Evolutionary conservation across 2,797 vertebrate genomes (phyloP).

Genomic region (Pantherophis vulpinus): DNA sequence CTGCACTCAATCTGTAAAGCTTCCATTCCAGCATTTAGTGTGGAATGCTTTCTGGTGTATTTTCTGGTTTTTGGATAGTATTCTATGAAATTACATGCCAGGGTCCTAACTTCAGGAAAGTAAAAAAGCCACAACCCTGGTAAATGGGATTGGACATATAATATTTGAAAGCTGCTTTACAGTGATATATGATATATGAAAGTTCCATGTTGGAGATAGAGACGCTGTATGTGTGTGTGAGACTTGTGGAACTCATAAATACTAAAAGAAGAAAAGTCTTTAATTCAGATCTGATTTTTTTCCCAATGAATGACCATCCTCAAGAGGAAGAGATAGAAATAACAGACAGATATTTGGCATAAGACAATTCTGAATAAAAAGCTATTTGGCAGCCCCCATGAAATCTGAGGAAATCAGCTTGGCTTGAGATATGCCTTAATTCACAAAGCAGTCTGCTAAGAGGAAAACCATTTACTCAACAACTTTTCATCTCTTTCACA

Average conservation of each 20-base stretch:
- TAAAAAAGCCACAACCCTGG: conserved; percentile 33
- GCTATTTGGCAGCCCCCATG: not conserved
- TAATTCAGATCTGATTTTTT: not conserved
- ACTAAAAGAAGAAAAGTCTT: not conserved
- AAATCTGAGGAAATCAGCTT: conserved; percentile 25
- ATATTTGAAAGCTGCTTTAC: not conserved
- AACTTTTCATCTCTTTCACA: conserved; percentile 10
- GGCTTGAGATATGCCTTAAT: conserved; percentile 1
- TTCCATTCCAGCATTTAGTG: conserved; percentile 19
- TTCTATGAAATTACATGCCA: not conserved
- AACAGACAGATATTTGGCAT: conserved; percentile 4
- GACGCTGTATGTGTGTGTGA: not conserved
- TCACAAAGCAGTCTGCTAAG: not conserved
- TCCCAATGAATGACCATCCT: conserved; percentile 1
- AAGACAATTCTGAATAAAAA: conserved; percentile 4
- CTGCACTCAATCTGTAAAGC: conserved; percentile 10
- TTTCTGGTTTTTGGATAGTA: conserved; percentile 26
- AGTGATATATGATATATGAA: conserved; percentile 40
- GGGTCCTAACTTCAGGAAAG: conserved; percentile 10
- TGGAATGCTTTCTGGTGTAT: conserved; percentile 6
- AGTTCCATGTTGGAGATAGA: conserved; percentile 52
- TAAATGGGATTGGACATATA: not conserved
- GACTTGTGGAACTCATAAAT: conserved; percentile 55
- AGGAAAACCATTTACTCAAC: not conserved
- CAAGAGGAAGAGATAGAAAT: conserved; percentile 5